A percentile compares a stretch with the other conserved stretches of the same genome.
These are phyloP conservation scores for Pediacus dermestoides DNA, from an alignment of 2,888 invertebrate species.

Conservation along the genomic window DNA sequence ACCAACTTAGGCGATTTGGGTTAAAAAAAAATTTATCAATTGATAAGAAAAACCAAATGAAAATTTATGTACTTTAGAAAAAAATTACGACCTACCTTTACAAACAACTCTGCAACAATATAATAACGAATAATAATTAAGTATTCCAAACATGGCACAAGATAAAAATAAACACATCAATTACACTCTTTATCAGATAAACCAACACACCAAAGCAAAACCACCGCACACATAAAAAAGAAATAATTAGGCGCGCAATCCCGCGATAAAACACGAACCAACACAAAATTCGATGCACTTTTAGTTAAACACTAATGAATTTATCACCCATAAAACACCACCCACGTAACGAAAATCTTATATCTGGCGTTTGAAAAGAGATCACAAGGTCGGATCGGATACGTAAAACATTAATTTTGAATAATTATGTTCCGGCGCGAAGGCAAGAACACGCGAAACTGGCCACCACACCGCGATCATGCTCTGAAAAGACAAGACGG, in stretches of 20 bases:
- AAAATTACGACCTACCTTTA: too few relatives aligned
- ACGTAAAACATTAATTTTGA: slow-evolving; percentile 11
- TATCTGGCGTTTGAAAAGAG: too few relatives aligned
- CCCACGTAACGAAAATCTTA: too few relatives aligned
- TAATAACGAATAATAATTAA: too few relatives aligned
- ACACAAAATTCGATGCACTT: not conserved
- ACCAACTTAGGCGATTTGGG: too few relatives aligned
- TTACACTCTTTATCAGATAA: too few relatives aligned
- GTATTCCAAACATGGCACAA: slow-evolving; percentile 1
- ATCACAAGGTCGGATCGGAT: slow-evolving; percentile 2
- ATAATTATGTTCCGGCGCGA: slow-evolving; percentile 21
- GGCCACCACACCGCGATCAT: slow-evolving; percentile 8
- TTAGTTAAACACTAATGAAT: not conserved
- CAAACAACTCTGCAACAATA: too few relatives aligned
- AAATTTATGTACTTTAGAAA: too few relatives aligned
- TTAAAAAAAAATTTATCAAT: too few relatives aligned
- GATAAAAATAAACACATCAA: not conserved
- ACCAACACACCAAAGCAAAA: too few relatives aligned
- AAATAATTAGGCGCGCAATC: not conserved
- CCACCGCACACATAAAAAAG: not conserved
- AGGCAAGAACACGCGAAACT: slow-evolving; percentile 26
- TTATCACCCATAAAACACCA: not conserved
- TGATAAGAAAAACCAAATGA: too few relatives aligned
- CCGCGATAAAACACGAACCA: too few relatives aligned
- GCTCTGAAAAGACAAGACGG: slow-evolving; percentile 7